phyloP scores from a whole-genome alignment of 1,140 invertebrate species.

The Akabosia matsudoensis region DNA sequence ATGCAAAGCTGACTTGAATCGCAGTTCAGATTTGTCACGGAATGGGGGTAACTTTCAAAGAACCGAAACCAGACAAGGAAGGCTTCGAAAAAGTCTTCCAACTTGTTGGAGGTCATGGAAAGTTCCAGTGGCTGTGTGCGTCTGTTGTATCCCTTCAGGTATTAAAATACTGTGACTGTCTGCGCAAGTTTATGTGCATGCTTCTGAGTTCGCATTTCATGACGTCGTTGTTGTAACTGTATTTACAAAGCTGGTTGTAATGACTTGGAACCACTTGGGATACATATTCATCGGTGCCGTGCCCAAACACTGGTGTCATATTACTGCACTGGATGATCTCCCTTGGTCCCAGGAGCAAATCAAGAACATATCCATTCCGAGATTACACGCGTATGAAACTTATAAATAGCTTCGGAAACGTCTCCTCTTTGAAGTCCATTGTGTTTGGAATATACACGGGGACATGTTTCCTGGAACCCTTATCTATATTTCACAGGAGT shows the following conservation, averaged over 20 bases:
- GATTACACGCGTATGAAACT: neutral
- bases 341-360: constrained; percentile 56
- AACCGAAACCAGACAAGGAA: neutral
- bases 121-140: constrained; percentile 37
- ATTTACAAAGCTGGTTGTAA: constrained; percentile 5
- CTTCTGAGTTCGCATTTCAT: neutral
- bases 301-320: constrained; percentile 55
- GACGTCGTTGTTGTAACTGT: neutral
- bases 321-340: constrained; percentile 50
- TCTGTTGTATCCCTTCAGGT: constrained; percentile 32
- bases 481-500: neutral
- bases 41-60: neutral
- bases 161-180: neutral
- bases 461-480: too few relatives aligned
- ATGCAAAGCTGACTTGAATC: too few relatives aligned
- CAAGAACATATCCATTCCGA: constrained; percentile 51
- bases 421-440: too few relatives aligned
- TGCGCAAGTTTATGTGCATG: neutral
- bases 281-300: constrained; percentile 57
- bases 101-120: constrained; percentile 32
- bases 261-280: constrained; percentile 56
- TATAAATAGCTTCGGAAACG: neutral
- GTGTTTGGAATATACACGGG: too few relatives aligned
- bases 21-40: neutral
- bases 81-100: constrained; percentile 39